Conservation (phyloP, 2,113 vertebrate species). For the Butorides virescens region DNA sequence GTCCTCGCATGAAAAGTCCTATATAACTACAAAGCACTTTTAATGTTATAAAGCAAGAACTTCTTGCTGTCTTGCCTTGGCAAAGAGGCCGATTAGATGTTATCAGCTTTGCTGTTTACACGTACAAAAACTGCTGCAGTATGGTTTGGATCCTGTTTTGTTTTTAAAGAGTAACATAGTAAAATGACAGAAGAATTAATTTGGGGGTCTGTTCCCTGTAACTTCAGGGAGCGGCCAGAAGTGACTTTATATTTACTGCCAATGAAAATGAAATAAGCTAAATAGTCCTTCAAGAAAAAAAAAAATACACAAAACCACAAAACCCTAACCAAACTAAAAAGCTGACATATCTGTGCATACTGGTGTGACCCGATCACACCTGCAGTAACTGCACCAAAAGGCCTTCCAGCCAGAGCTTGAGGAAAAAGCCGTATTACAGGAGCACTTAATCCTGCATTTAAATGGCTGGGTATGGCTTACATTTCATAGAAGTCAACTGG, state of each 20-base stretch:
- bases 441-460: neutral
- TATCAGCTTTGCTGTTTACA: constrained; percentile 59
- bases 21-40: constrained; percentile 67
- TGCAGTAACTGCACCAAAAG: neutral
- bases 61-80: constrained; percentile 61
- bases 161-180: neutral
- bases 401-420: neutral
- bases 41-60: constrained; percentile 66
- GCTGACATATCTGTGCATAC: neutral
- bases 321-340: neutral
- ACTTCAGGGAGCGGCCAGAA: neutral
- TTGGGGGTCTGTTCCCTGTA: neutral
- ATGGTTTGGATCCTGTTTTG: constrained; percentile 7
- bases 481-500: neutral
- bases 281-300: neutral
- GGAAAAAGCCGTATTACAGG: neutral
- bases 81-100: constrained; percentile 57
- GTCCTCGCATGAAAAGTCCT: constrained; percentile 64
- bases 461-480: neutral
- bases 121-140: constrained; percentile 43
- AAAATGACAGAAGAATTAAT: neutral
- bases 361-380: neutral
- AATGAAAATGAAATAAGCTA: neutral
- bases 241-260: neutral
- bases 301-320: neutral